These are phyloP conservation scores for Hirtodrosophila trivittata DNA, from an alignment of 2,888 invertebrate genomes.

Conservation along the genomic window DNA sequence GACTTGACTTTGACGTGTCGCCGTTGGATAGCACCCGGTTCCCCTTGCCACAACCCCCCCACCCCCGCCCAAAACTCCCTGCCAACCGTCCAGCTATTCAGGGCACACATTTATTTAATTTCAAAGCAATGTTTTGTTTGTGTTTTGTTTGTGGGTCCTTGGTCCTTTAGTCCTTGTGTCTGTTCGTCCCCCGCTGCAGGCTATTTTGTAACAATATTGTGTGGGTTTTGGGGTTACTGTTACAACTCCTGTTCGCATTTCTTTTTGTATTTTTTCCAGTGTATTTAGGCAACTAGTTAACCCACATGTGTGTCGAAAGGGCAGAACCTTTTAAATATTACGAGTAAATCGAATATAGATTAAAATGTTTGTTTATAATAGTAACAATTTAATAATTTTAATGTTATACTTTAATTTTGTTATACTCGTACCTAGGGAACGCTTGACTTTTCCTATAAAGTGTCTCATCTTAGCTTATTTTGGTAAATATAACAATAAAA, in stretches of 20 bases:
- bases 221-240: conserved; percentile 4
- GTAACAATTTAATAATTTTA: too few species aligned
- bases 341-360: neutral
- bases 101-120: conserved; percentile 65
- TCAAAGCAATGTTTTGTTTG: conserved; percentile 61
- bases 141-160: conserved; percentile 28
- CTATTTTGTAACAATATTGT: conserved; percentile 40
- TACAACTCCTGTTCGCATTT: neutral
- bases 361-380: conserved; percentile 1
- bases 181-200: conserved; percentile 43
- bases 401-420: too few species aligned
- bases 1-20: conserved; percentile 51
- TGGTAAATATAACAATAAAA: too few species aligned
- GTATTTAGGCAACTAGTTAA: conserved; percentile 30
- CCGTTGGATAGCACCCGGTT: conserved; percentile 7
- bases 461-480: too few species aligned
- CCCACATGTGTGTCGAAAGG: conserved; percentile 26
- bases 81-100: neutral
- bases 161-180: conserved; percentile 20
- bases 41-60: neutral
- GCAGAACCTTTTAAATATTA: neutral
- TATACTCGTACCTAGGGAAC: too few species aligned
- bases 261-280: conserved; percentile 6
- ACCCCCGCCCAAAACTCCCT: neutral
- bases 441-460: too few species aligned